Percentiles rank a stretch among this genome's conserved stretches.
These are phyloP conservation scores for Drosophila bifasciata DNA, from an alignment of 1,140 invertebrate species.

Conservation along the genomic window DNA sequence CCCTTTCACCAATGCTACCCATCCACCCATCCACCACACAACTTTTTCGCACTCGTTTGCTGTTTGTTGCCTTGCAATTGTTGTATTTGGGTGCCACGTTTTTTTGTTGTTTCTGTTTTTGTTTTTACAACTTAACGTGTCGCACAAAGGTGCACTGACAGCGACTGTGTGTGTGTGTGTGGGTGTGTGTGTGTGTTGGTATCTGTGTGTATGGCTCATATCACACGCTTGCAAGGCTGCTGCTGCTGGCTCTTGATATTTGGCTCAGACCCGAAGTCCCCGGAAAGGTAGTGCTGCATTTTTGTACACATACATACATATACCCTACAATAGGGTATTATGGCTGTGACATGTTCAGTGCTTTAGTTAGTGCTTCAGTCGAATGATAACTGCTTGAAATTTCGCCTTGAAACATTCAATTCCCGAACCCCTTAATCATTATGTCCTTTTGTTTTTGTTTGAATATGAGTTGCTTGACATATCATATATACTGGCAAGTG, in stretches of 20 bases:
- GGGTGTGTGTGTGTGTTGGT: constrained; percentile 17
- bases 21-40: constrained; percentile 11
- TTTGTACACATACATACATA: no score
- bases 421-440: no score
- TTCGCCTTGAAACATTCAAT: no score
- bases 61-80: constrained; percentile 43
- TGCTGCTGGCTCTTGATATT: constrained; percentile 72
- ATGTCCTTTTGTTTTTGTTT: no score
- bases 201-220: constrained; percentile 49
- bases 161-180: constrained; percentile 16
- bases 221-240: constrained; percentile 67
- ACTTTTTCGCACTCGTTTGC: constrained; percentile 55
- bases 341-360: no score
- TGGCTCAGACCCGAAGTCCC: constrained; percentile 51
- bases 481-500: no score
- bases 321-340: no score
- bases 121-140: constrained; percentile 79
- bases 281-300: constrained; percentile 19
- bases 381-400: no score
- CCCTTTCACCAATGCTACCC: no score
- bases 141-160: constrained; percentile 74
- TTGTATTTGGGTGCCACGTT: constrained; percentile 19
- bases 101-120: constrained; percentile 43
- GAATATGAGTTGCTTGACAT: no score
- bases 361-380: no score